Base-by-base conservation (phyloP, 2,888 invertebrate species). In the Ennomos quercinarius region DNA sequence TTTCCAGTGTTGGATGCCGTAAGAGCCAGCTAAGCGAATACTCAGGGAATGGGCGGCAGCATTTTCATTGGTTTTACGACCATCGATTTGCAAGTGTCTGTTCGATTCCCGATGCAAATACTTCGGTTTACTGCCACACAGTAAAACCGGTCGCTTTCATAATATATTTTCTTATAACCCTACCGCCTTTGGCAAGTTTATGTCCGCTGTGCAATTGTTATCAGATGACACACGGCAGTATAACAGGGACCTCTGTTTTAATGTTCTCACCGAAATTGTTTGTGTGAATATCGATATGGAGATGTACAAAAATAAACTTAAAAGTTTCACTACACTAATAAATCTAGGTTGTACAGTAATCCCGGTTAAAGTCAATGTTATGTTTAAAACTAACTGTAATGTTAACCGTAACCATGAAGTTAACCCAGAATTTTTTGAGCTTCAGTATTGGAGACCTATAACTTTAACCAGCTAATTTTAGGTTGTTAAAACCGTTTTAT, bases 1-100 rank as follows among this genome's bases (percentile, higher is more conserved):
- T 17, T 3, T 17, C 17, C 17, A 17, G 1, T 17, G 3, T 17
- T 17, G n/a, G n/a, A n/a, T n/a, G n/a, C n/a, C n/a, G n/a, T n/a
- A n/a, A n/a, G n/a, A n/a, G n/a, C n/a, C n/a, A n/a, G n/a, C n/a
- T n/a, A n/a, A n/a, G n/a, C n/a, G n/a, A n/a, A n/a, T n/a, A n/a
- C n/a, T n/a, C n/a, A n/a, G n/a, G n/a, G n/a, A n/a, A n/a, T n/a
- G n/a, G n/a, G n/a, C n/a, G n/a, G n/a, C n/a, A n/a, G n/a, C n/a
- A n/a, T n/a, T n/a, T n/a, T n/a, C n/a, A 17, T 2, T 80, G 81
- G 82, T 79, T 89, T 89, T 89, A 89, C 89, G 89, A 87, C 78
- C 79, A 78, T 83, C 81, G 83, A 84, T 83, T 87, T 87, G 81
- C 81, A 81, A 84, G 83, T 83, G 81, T 81, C 81, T 76, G 78